phyloP scores from a whole-genome alignment of 1,140 invertebrate species.

The Cyclargus thomasi region DNA sequence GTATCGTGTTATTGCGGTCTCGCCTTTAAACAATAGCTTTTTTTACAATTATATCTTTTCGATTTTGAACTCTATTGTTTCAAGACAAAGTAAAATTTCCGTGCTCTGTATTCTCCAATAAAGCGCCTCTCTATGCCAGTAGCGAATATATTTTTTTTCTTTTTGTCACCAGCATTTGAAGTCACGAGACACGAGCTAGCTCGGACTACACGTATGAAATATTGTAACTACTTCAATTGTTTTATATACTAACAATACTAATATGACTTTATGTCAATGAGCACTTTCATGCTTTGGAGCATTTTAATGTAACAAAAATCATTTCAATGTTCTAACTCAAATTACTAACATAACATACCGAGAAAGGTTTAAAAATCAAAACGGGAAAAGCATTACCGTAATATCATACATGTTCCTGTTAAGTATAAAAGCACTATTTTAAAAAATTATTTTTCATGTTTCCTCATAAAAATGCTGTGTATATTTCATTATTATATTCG shows the following conservation, averaged over 20 bases:
- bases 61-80: no score
- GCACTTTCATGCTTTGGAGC: neutral
- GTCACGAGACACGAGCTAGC: conserved; percentile 55
- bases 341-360: no score
- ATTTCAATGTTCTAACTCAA: neutral
- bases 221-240: conserved; percentile 50
- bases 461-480: neutral
- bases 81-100: no score
- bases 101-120: no score
- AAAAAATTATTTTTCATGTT: neutral
- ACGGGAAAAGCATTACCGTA: no score
- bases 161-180: conserved; percentile 70
- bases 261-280: conserved; percentile 12
- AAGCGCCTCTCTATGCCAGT: neutral
- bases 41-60: no score
- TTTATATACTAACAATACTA: conserved; percentile 16
- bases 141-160: conserved; percentile 33
- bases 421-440: no score
- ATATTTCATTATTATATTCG: neutral
- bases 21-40: no score
- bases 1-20: no score
- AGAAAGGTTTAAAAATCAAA: no score
- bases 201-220: conserved; percentile 63
- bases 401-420: no score
- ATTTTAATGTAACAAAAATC: no score